Evolutionary conservation across 2,888 invertebrate genomes (phyloP).

Genomic region (Venusia cambrica): DNA sequence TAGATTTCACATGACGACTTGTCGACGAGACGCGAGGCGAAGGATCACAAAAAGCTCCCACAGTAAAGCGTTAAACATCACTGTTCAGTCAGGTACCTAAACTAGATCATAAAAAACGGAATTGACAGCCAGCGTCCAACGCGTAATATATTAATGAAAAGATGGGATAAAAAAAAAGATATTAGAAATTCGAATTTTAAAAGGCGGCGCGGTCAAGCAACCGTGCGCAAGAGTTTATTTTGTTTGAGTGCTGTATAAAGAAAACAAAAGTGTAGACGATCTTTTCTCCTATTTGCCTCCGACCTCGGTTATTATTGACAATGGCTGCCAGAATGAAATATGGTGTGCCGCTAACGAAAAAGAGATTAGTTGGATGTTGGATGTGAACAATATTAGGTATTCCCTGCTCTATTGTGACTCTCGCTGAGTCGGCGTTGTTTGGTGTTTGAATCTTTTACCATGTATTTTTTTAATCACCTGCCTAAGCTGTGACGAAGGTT

Average conservation of each 20-base stretch:
- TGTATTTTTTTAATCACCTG: conserved; percentile 63
- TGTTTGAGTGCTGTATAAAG: conserved; percentile 72
- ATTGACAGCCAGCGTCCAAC: conserved; percentile 66
- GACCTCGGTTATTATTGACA: conserved; percentile 78
- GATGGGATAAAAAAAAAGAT: conserved; percentile 66
- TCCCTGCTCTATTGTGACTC: conserved; percentile 49
- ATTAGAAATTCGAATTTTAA: conserved; percentile 68
- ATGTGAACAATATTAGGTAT: conserved; percentile 72
- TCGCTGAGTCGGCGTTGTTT: conserved; percentile 55
- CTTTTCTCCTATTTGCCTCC: conserved; percentile 77
- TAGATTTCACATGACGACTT: conserved; percentile 48
- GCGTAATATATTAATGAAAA: conserved; percentile 79
- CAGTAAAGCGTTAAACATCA: conserved; percentile 55
- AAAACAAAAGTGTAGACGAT: conserved; percentile 68
- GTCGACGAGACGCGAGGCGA: too few relatives aligned
- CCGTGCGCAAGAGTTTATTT: conserved; percentile 67
- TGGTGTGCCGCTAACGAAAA: conserved; percentile 74
- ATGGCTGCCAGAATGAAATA: conserved; percentile 80
- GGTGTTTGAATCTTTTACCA: conserved; percentile 51
- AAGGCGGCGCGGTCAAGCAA: conserved; percentile 73
- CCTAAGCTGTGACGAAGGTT: conserved; percentile 61
- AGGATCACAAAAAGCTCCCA: conserved; percentile 48
- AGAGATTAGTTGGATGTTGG: too few relatives aligned
- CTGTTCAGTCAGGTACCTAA: conserved; percentile 57
- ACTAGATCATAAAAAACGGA: conserved; percentile 51